Conservation (phyloP, 2,113 vertebrate genomes). For the Colaptes auratus region DNA sequence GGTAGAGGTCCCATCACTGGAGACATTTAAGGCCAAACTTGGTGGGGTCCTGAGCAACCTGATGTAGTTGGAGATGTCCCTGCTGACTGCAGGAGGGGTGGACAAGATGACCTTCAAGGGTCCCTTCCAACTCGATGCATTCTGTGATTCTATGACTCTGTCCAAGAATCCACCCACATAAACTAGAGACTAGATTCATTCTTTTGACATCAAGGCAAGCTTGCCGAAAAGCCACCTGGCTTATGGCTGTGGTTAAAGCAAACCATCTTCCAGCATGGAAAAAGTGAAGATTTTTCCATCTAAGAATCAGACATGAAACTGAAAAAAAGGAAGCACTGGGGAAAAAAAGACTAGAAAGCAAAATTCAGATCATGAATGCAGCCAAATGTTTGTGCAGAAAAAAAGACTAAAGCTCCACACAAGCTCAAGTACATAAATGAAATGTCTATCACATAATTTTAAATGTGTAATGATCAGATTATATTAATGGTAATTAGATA, state of each 20-base stretch:
- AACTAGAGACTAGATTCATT: neutral
- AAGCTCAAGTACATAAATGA: neutral
- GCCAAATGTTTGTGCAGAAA: neutral
- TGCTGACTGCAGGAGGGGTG: no score
- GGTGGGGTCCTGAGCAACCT: no score
- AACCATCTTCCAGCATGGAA: neutral
- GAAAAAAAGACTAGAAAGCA: neutral
- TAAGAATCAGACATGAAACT: neutral
- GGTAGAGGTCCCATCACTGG: no score
- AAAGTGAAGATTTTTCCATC: neutral
- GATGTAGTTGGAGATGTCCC: no score
- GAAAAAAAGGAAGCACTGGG: neutral
- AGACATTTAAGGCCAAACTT: no score
- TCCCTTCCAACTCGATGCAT: no score
- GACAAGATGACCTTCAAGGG: no score
- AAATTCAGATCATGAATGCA: neutral
- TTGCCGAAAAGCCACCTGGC: neutral
- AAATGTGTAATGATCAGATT: neutral
- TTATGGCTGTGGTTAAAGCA: neutral
- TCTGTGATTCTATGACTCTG: neutral
- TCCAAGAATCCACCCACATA: neutral
- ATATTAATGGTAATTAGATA: slow-evolving; percentile 32
- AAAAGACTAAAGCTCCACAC: neutral
- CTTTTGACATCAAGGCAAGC: neutral
- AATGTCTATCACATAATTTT: neutral